Evolutionary conservation across 2,797 vertebrate genomes (phyloP).

Genomic region (Huso huso): DNA sequence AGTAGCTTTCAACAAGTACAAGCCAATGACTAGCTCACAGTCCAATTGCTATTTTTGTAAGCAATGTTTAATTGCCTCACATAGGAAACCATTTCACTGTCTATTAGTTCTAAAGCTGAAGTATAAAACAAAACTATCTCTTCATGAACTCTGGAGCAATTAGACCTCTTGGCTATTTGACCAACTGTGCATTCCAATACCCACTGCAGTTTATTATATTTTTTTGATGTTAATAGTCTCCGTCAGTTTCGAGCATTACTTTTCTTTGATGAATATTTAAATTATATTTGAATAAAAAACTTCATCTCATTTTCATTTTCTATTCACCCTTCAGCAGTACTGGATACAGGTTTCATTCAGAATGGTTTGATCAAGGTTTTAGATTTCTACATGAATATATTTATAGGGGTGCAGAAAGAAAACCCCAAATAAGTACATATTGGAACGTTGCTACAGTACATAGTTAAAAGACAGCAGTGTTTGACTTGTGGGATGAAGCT

Average conservation of each 20-base stretch:
- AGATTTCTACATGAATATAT: too few species aligned
- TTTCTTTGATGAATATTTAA: constrained; percentile 78
- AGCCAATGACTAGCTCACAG: not conserved
- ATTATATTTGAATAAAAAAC: constrained; percentile 75
- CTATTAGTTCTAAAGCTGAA: constrained; percentile 60
- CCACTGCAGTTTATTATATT: constrained; percentile 68
- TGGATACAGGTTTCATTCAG: not conserved
- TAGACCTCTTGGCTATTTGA: constrained; percentile 66
- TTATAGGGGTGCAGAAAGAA: too few species aligned
- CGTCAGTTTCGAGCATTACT: constrained; percentile 69
- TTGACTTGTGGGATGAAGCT: too few species aligned
- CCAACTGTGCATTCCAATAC: constrained; percentile 67
- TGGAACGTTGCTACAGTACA: too few species aligned
- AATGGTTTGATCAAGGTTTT: not conserved
- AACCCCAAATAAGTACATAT: too few species aligned
- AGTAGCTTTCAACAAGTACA: not conserved
- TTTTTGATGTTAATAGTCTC: constrained; percentile 71
- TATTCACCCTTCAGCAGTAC: constrained; percentile 16
- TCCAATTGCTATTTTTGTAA: constrained; percentile 14
- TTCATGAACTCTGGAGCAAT: constrained; percentile 58
- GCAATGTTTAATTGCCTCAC: constrained; percentile 55
- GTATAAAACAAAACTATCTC: constrained; percentile 58
- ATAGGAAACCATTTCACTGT: constrained; percentile 58
- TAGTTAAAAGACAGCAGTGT: too few species aligned
- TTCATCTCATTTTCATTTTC: constrained; percentile 67